Evolutionary conservation across 1,140 invertebrate species (phyloP).

Genomic region (Eupristina koningsbergeri): DNA sequence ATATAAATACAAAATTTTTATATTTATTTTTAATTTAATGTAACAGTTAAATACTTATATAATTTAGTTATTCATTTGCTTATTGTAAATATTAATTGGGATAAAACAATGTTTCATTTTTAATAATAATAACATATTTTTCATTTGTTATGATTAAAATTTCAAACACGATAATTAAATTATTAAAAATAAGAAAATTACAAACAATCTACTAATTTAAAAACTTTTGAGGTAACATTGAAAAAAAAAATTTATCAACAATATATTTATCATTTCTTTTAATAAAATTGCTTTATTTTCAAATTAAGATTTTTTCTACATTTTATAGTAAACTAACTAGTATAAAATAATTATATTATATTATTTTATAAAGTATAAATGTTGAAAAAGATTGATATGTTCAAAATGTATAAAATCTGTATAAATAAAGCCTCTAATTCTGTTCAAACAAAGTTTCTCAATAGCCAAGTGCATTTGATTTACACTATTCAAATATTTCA

Average conservation of each 20-base stretch:
- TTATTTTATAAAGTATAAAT: conserved; percentile 57
- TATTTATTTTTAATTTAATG: too few relatives aligned
- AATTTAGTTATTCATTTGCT: too few relatives aligned
- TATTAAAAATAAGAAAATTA: not conserved
- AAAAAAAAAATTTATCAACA: not conserved
- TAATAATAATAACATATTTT: too few relatives aligned
- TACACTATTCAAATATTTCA: conserved; percentile 15
- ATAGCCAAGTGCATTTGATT: not conserved
- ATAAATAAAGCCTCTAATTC: conserved; percentile 18
- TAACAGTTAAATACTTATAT: too few relatives aligned
- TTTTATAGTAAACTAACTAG: conserved; percentile 58
- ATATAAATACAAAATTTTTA: too few relatives aligned
- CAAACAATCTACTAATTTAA: not conserved
- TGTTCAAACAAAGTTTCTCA: conserved; percentile 4
- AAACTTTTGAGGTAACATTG: not conserved
- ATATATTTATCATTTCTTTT: conserved; percentile 32
- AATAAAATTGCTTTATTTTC: conserved; percentile 56
- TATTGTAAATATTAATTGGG: too few relatives aligned
- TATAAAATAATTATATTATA: conserved; percentile 58
- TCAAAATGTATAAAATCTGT: conserved; percentile 36
- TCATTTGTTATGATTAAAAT: too few relatives aligned
- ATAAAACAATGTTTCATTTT: too few relatives aligned
- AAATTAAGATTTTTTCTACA: conserved; percentile 59
- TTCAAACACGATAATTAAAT: too few relatives aligned
- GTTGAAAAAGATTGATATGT: conserved; percentile 45